Conservation (phyloP, 2,888 invertebrate species). For the Thereva unica region DNA sequence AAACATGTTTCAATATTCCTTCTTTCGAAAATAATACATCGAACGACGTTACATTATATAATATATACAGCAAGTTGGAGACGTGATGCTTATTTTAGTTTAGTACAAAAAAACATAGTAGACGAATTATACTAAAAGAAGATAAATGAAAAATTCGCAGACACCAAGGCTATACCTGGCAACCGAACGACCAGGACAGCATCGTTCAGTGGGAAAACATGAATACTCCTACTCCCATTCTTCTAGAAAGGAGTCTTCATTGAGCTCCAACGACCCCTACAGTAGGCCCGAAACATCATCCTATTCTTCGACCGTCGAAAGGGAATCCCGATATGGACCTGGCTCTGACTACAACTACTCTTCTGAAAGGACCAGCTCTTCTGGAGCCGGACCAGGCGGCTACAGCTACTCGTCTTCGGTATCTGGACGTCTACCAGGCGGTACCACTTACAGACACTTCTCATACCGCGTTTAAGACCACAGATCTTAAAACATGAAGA, state of each 20-base stretch:
- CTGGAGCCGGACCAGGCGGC: constrained; percentile 77
- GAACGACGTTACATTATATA: constrained; percentile 2
- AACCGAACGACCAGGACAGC: constrained; percentile 70
- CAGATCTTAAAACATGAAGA: constrained; percentile 14
- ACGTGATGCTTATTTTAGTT: background rate
- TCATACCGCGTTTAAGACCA: constrained; percentile 78
- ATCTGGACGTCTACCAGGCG: constrained; percentile 80
- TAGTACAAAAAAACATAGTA: constrained; percentile 15
- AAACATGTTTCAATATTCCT: constrained; percentile 56
- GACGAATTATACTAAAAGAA: constrained; percentile 13
- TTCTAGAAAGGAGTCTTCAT: constrained; percentile 64
- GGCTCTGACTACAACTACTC: constrained; percentile 75
- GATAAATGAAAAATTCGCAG: constrained; percentile 64
- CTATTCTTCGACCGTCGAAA: constrained; percentile 72
- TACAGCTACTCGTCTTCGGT: constrained; percentile 81
- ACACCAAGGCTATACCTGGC: constrained; percentile 88
- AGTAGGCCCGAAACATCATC: constrained; percentile 67
- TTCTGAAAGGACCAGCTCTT: constrained; percentile 73
- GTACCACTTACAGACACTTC: constrained; percentile 82
- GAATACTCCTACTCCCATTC: constrained; percentile 81
- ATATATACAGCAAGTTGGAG: constrained; percentile 38
- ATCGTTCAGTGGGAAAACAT: constrained; percentile 72
- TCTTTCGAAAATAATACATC: background rate
- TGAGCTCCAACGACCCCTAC: constrained; percentile 62
- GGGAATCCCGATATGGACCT: constrained; percentile 69